Evolutionary conservation across 1,140 invertebrate genomes (phyloP).

Genomic region (Aphaenogaster floridana): DNA sequence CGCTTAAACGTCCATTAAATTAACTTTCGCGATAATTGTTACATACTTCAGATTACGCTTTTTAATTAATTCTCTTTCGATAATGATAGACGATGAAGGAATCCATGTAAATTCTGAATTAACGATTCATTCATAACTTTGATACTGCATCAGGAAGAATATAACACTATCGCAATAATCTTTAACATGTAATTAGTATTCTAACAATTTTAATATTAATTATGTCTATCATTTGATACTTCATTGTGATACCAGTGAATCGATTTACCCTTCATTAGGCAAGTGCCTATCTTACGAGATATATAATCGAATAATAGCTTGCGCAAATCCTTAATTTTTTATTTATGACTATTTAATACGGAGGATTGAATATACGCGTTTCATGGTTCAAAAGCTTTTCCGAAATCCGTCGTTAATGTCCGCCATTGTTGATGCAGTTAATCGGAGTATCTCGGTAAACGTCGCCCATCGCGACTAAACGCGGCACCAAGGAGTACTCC

Average conservation of each 20-base stretch:
- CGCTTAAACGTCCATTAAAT: slow-evolving; percentile 32
- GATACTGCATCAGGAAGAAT: background rate
- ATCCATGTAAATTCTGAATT: background rate
- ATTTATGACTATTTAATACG: background rate
- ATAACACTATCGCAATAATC: background rate
- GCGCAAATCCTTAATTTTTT: background rate
- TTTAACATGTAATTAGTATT: background rate
- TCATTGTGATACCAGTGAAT: background rate
- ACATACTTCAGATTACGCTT: background rate
- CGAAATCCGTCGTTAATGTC: background rate
- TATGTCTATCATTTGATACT: background rate
- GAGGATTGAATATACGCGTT: background rate
- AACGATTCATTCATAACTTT: background rate
- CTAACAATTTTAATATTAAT: background rate
- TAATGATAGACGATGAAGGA: background rate
- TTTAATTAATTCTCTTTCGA: background rate
- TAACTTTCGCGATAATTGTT: slow-evolving; percentile 25
- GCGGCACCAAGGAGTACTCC: slow-evolving; percentile 72
- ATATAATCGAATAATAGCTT: background rate
- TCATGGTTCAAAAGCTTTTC: background rate
- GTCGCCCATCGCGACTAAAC: slow-evolving; percentile 66
- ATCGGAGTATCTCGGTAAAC: slow-evolving; percentile 64
- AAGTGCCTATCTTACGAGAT: background rate
- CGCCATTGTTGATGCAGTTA: slow-evolving; percentile 47
- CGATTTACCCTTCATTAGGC: background rate